Percentiles rank a stretch among this genome's conserved stretches.
These are phyloP conservation scores for Pleuronectes platessa DNA, from an alignment of 2,113 vertebrate species.

Conservation along the genomic window DNA sequence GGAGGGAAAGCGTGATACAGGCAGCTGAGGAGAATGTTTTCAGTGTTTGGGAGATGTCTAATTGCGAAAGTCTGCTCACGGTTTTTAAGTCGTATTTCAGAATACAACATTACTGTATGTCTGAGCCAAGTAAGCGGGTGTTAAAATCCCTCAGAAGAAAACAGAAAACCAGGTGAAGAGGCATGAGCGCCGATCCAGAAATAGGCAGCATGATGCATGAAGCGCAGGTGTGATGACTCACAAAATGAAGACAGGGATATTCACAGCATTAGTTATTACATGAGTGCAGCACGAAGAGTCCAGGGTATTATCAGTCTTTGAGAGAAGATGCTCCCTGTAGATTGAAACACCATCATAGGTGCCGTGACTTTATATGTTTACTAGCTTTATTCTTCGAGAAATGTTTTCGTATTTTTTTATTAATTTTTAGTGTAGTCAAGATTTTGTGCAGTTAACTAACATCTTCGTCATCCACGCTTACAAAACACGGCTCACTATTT, in stretches of 20 bases:
- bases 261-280: constrained; percentile 42
- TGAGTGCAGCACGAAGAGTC: constrained; percentile 34
- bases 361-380: not conserved
- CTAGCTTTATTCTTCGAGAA: not conserved
- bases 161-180: constrained; percentile 57
- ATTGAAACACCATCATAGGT: not conserved
- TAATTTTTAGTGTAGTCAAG: not conserved
- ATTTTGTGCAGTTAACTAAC: not conserved
- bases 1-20: constrained; percentile 5
- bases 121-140: constrained; percentile 37
- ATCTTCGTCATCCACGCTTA: no score
- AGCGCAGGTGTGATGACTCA: constrained; percentile 73
- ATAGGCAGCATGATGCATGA: constrained; percentile 68
- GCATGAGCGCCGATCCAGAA: constrained; percentile 60
- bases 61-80: constrained; percentile 56
- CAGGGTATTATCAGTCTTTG: not conserved
- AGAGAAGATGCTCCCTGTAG: not conserved
- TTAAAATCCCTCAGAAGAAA: constrained; percentile 52
- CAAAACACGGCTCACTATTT: not conserved
- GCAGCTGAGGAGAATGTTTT: constrained; percentile 58
- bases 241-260: constrained; percentile 51
- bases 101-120: constrained; percentile 37
- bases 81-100: constrained; percentile 9
- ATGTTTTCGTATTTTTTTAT: not conserved
- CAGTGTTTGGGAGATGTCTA: constrained; percentile 54